Base-by-base conservation (phyloP, 1,140 invertebrate species). In the Muscidifurax raptorellus region DNA sequence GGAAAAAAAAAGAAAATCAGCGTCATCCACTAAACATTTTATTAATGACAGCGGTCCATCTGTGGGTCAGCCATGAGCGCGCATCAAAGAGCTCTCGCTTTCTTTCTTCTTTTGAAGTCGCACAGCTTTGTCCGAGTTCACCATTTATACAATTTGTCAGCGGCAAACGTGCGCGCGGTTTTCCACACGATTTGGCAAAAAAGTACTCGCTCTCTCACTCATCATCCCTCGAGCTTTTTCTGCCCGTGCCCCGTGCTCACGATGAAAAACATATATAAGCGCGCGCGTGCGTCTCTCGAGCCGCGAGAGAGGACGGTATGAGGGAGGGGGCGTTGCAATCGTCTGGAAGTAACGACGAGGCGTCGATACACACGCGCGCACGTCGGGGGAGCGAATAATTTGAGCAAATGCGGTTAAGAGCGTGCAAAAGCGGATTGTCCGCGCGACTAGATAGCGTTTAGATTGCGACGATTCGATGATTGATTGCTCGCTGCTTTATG, bases 131-230 rank as follows among this genome's bases (percentile, higher is more conserved):
- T 86, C 87, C 82, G 85, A 89, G 79, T 86, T 89, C 87, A 89
- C 88, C 90, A 91, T 92, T 91, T 91, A 91, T 92, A 91, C 91
- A 89, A 93, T 92, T 92, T 92, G 92, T 93, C 91, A 92, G 89
- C 85, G 87, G 88, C 92, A 91, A 90, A 87, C 88, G 91, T 86
- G 83, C 82, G 87, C 86, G 86, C 59, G 66, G 64, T 85, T 88
- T 93, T 93, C 92, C 92, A 88, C 89, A 87, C 91, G 91, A 93
- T 93, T 93, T 93, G 89, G 79, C 91, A 89, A 92, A 93, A 93
- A 92, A 92, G 89, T 89, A 18, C 85, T 59, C 75, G 82, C 84
- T 36, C 64, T 86, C 75, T 85, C 83, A 82, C 71, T 80, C 88
- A 85, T 86, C 75, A 10, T 47, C 83, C 67, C 83, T 74, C 47